phyloP scores from a whole-genome alignment of 2,888 invertebrate genomes.

The Ethmia dodecea region DNA sequence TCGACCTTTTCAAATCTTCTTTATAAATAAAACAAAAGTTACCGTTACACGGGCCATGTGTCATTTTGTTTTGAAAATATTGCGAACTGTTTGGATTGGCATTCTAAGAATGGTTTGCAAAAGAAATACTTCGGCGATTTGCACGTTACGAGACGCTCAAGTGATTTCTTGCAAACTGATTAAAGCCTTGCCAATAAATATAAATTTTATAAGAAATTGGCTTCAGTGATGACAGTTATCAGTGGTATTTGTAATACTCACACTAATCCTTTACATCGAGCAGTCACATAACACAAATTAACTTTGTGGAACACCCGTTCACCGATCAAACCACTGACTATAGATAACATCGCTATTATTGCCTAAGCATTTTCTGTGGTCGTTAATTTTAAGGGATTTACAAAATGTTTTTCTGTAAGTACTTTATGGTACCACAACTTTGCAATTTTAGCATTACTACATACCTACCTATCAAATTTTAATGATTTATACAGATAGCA shows the following conservation, averaged over 20 bases:
- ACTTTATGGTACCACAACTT: no score
- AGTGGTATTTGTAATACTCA: constrained; percentile 21
- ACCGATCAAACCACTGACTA: constrained; percentile 6
- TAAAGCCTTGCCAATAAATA: neutral
- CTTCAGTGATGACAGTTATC: constrained; percentile 21
- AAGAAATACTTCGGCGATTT: constrained; percentile 5
- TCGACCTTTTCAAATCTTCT: constrained; percentile 14
- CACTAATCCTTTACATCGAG: constrained; percentile 20
- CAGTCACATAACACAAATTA: constrained; percentile 20
- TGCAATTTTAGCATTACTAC: no score
- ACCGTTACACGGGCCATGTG: constrained; percentile 32
- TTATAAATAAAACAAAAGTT: constrained; percentile 13
- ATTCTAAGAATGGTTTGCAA: constrained; percentile 26
- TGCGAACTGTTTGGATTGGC: constrained; percentile 15
- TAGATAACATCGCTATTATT: no score
- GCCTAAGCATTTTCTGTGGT: no score
- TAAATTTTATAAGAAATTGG: constrained; percentile 21
- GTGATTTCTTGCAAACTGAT: no score
- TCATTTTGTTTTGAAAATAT: constrained; percentile 31
- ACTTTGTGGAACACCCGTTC: constrained; percentile 17
- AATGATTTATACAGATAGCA: no score
- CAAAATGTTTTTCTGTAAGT: no score
- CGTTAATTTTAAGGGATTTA: no score
- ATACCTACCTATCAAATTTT: no score
- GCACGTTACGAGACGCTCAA: neutral